Evolutionary conservation across 2,113 vertebrate genomes (phyloP).

Genomic region (Apteryx owenii): DNA sequence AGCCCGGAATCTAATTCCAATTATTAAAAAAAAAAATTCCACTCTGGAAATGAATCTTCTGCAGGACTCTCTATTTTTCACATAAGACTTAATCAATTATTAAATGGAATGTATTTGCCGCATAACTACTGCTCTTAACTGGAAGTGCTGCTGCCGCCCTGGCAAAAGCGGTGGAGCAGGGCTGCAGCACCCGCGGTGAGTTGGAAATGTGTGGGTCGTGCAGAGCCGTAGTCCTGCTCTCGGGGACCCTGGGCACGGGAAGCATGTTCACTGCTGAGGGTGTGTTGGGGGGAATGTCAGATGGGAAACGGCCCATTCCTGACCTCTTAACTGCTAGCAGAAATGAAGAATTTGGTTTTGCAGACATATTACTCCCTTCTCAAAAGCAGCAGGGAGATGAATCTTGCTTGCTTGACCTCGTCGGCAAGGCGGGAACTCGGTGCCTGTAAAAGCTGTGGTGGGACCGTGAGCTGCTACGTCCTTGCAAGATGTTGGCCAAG

Average conservation of each 20-base stretch:
- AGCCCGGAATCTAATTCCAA: slow-evolving; percentile 54
- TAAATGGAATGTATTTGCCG: slow-evolving; percentile 31
- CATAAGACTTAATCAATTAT: slow-evolving; percentile 54
- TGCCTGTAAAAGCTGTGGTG: background rate
- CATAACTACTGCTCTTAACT: background rate
- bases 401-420: background rate
- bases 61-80: slow-evolving; percentile 35
- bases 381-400: background rate
- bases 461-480: background rate
- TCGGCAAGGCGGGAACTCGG: background rate
- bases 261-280: background rate
- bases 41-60: slow-evolving; percentile 58
- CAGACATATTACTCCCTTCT: background rate
- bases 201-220: background rate
- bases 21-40: background rate
- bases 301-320: background rate
- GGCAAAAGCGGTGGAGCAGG: background rate
- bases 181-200: background rate
- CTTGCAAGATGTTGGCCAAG: background rate
- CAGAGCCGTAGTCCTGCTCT: background rate
- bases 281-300: rapidly evolving
- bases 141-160: background rate
- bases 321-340: background rate
- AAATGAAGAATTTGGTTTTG: background rate
- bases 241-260: background rate